phyloP scores from a whole-genome alignment of 2,888 invertebrate genomes.

The Trichogramma evanescens region DNA sequence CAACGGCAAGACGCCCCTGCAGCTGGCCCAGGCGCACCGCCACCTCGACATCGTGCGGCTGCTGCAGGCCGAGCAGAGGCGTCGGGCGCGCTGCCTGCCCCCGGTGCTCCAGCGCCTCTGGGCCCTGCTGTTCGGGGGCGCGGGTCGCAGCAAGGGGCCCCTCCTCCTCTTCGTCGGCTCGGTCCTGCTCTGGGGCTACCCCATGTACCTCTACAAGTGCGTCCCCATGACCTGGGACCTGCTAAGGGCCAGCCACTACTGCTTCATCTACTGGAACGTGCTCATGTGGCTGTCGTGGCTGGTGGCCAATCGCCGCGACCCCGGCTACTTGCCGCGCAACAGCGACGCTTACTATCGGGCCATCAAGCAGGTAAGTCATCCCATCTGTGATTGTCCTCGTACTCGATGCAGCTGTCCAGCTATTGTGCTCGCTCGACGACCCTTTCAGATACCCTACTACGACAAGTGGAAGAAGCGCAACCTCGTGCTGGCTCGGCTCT shows the following conservation, averaged over 20 bases:
- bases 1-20: slow-evolving; percentile 85
- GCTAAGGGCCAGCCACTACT: slow-evolving; percentile 76
- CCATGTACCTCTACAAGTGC: slow-evolving; percentile 86
- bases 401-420: no score
- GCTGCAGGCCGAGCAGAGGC: slow-evolving; percentile 72
- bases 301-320: slow-evolving; percentile 81
- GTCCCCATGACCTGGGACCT: slow-evolving; percentile 88
- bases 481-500: slow-evolving; percentile 71
- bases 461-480: slow-evolving; percentile 89
- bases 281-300: slow-evolving; percentile 93
- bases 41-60: slow-evolving; percentile 78
- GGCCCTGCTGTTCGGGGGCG: slow-evolving; percentile 83
- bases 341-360: slow-evolving; percentile 85
- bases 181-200: slow-evolving; percentile 84
- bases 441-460: slow-evolving; percentile 68
- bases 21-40: slow-evolving; percentile 81
- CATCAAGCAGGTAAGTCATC: slow-evolving; percentile 62
- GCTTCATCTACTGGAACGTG: slow-evolving; percentile 83
- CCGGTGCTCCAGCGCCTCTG: slow-evolving; percentile 67
- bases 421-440: neutral
- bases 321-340: slow-evolving; percentile 82
- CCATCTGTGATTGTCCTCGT: no score
- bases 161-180: slow-evolving; percentile 78
- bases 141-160: slow-evolving; percentile 85
- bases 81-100: slow-evolving; percentile 77